Evolutionary conservation across 2,888 invertebrate species (phyloP), one percentile per base, ranked within the genome.

Genomic region (Agonopterix subpropinquella): DNA sequence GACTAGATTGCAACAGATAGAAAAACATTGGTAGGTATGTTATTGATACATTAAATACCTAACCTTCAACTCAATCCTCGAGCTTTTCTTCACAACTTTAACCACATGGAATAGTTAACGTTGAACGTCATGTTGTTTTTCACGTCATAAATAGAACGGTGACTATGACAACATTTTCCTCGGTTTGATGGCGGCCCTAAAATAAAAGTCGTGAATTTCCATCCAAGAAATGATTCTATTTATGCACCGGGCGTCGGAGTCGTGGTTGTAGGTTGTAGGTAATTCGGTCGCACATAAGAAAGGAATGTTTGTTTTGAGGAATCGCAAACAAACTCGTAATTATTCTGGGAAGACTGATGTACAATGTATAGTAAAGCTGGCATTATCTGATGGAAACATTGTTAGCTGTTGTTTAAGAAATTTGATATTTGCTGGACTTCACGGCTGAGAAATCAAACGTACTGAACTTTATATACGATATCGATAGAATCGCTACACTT

Each of bases 201-300:
- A 76, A 76, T 78, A 77, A 80, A 76, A 76, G 65, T 73, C 54
- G 68, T 77, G 70, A 73, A 80, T 83, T 79, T 79, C 70, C 77
- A 81, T 74, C 79, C 78, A 73, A 78, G 77, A 82, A 77, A 75
- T 77, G 73, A 67, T 63, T 80, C 84, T 85, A 85, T 86, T 84
- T 84, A 72, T 77, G 78, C 76, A 72, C 63, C 66, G 62, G 61
- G 75, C 81, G 80, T 80, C 71, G 79, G 77, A 77, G 82, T 77
- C 64, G 68, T 64, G 66, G 66, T 70, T 67, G 74, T 66, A 51
- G 51, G 45, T 47, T 72, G 67, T 78, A 71, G 77, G 80, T 77
- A 75, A 79, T 75, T 73, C 74, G 70, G 73, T 71, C 70, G 73
- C 73, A 70, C 76, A 73, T 77, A 73, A 74, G 70, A 77, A 72